Evolutionary conservation across 2,888 invertebrate species (phyloP), one percentile per base, ranked within the genome.

Genomic region (Sabatieria punctata): DNA sequence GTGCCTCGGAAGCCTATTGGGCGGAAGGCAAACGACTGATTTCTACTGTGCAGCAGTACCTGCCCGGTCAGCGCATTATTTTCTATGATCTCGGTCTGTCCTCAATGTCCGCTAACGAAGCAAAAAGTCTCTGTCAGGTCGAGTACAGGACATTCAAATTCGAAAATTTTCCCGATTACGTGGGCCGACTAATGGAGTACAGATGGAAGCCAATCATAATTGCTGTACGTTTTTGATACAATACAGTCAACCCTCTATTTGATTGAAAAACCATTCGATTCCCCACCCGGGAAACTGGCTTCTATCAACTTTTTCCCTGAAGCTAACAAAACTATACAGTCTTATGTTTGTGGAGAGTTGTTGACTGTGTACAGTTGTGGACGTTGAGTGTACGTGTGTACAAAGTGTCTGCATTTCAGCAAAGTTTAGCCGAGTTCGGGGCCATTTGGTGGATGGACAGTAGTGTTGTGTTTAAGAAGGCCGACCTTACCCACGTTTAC

Each of bases 361-460:
- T n/a, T n/a, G n/a, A n/a, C n/a, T n/a, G n/a, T n/a, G n/a, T n/a
- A n/a, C n/a, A n/a, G n/a, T n/a, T n/a, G n/a, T n/a, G n/a, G n/a
- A n/a, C n/a, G n/a, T n/a, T n/a, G n/a, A n/a, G n/a, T n/a, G n/a
- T n/a, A n/a, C n/a, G n/a, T n/a, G n/a, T n/a, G n/a, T n/a, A n/a
- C n/a, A n/a, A n/a, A n/a, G n/a, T n/a, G n/a, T n/a, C n/a, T n/a
- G n/a, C n/a, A n/a, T n/a, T n/a, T n/a, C n/a, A n/a, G n/a, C n/a
- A n/a, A 37, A 61, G 62, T 1, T 46, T 65, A 3, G 52, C 57
- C 1, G 60, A 61, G 46, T 64, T 58, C 46, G 61, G 61, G 13
- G 58, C 62, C 43, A 57, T 65, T 21, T 58, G 61, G 44, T 66
- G 64, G 56, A 50, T 65, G 30, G 64, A 66, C 44, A 54, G 61